Conservation (phyloP, 2,797 vertebrate species). For the Setipinna tenuifilis region DNA sequence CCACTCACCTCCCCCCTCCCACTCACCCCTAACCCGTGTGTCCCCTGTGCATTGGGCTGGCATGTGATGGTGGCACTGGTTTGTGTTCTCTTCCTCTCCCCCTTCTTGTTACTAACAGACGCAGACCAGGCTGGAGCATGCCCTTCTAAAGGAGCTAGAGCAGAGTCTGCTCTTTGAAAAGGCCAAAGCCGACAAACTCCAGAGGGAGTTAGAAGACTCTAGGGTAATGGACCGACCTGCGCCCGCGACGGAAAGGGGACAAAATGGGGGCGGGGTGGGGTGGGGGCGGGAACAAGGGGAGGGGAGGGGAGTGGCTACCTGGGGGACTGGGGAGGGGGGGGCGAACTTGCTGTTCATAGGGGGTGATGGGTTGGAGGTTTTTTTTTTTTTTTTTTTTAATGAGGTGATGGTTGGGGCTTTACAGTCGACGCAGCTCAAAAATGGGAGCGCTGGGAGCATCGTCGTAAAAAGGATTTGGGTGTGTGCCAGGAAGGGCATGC, state of each 20-base stretch:
- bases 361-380: not conserved
- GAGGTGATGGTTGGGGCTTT: not conserved
- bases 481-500: not conserved
- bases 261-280: slow-evolving; percentile 40
- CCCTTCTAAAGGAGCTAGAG: slow-evolving; percentile 93
- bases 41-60: slow-evolving; percentile 85
- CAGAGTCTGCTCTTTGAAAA: slow-evolving; percentile 96
- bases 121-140: slow-evolving; percentile 95
- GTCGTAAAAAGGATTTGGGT: not conserved
- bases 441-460: not conserved
- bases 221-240: slow-evolving; percentile 93
- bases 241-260: slow-evolving; percentile 67
- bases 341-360: not conserved
- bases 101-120: slow-evolving; percentile 98
- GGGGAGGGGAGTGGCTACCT: not conserved
- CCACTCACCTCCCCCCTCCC: slow-evolving; percentile 46
- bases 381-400: not conserved
- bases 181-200: slow-evolving; percentile 99
- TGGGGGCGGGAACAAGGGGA: not conserved
- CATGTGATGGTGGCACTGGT: slow-evolving; percentile 99
- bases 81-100: slow-evolving; percentile 98
- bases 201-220: slow-evolving; percentile 98
- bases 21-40: slow-evolving; percentile 44
- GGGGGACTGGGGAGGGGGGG: not conserved
- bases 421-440: not conserved